phyloP scores from a whole-genome alignment of 2,797 vertebrate species.

The Enteromius thamalakanensis region DNA sequence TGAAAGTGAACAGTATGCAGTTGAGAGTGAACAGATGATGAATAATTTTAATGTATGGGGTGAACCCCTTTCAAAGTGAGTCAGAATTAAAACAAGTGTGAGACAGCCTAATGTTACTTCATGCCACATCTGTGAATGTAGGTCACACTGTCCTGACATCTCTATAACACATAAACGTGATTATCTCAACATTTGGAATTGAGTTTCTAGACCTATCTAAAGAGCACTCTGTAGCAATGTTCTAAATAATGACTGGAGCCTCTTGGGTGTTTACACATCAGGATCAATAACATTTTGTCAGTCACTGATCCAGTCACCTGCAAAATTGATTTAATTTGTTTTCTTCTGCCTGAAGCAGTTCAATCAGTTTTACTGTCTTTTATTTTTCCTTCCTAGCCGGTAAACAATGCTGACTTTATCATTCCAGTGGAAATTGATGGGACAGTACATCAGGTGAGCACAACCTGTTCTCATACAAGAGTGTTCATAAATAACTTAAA shows the following conservation, averaged over 20 bases:
- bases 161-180: conserved; percentile 52
- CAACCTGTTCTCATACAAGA: not conserved
- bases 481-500: not conserved
- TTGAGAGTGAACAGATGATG: not conserved
- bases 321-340: not conserved
- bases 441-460: conserved; percentile 90
- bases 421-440: conserved; percentile 99
- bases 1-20: not conserved
- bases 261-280: conserved; percentile 31
- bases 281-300: not conserved
- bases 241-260: conserved; percentile 53
- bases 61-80: not conserved
- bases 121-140: conserved; percentile 52
- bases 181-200: conserved; percentile 61
- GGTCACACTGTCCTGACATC: conserved; percentile 51
- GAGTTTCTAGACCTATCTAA: conserved; percentile 60
- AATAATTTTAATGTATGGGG: not conserved
- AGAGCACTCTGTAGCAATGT: conserved; percentile 54
- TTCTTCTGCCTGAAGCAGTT: not conserved
- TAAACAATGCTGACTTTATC: conserved; percentile 98
- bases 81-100: conserved; percentile 1
- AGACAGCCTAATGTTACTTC: conserved; percentile 45
- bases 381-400: conserved; percentile 79
- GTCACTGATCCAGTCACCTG: not conserved
- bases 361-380: conserved; percentile 31